phyloP scores from a whole-genome alignment of 2,888 invertebrate species.

The Athripsodes cinereus region DNA sequence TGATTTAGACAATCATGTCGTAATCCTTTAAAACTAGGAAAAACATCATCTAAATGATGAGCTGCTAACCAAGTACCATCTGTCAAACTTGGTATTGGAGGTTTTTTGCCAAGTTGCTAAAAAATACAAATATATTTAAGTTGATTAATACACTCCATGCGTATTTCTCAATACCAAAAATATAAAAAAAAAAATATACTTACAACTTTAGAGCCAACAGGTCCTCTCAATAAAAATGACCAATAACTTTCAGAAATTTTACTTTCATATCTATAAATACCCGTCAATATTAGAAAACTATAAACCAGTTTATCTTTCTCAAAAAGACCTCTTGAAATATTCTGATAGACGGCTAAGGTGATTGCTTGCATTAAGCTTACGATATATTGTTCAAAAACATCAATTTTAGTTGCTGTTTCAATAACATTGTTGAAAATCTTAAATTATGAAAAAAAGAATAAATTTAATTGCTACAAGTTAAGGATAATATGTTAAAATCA shows the following conservation, averaged over 20 bases:
- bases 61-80: slow-evolving; percentile 65
- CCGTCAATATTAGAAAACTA: slow-evolving; percentile 75
- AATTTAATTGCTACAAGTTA: not conserved
- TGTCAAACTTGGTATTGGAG: slow-evolving; percentile 53
- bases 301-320: slow-evolving; percentile 87
- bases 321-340: slow-evolving; percentile 85
- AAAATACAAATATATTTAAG: not conserved
- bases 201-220: slow-evolving; percentile 52
- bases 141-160: too few relatives aligned
- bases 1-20: slow-evolving; percentile 47
- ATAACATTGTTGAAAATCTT: slow-evolving; percentile 79
- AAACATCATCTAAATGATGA: slow-evolving; percentile 55
- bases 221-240: slow-evolving; percentile 73
- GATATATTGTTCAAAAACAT: slow-evolving; percentile 61
- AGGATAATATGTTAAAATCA: not conserved
- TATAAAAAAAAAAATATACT: slow-evolving; percentile 28
- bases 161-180: too few relatives aligned
- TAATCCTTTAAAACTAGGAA: slow-evolving; percentile 51
- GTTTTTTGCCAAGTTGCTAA: slow-evolving; percentile 51
- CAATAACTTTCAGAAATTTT: slow-evolving; percentile 59
- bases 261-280: slow-evolving; percentile 62
- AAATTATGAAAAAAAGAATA: slow-evolving; percentile 18
- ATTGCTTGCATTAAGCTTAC: slow-evolving; percentile 68
- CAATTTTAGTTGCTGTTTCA: slow-evolving; percentile 62
- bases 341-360: slow-evolving; percentile 75